Percentiles rank a stretch among this genome's conserved stretches.
phyloP scores from a whole-genome alignment of 2,113 vertebrate species.

The Diglossa brunneiventris region DNA sequence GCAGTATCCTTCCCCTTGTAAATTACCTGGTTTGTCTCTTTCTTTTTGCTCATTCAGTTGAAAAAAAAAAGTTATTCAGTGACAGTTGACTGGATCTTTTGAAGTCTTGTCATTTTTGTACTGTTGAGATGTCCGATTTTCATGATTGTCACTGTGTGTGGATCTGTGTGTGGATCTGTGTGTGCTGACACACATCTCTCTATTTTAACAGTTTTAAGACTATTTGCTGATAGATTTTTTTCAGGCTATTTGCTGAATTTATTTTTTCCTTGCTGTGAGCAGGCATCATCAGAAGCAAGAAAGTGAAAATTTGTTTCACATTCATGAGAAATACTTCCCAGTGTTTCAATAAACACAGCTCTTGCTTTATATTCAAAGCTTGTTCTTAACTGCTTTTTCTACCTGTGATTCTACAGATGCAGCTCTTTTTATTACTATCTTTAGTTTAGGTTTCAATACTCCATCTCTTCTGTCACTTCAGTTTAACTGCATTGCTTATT shows the following conservation, averaged over 20 bases:
- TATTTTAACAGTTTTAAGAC: neutral
- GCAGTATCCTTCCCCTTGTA: neutral
- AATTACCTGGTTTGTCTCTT: neutral
- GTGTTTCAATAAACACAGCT: neutral
- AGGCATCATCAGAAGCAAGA: neutral
- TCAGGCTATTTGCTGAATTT: neutral
- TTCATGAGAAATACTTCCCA: neutral
- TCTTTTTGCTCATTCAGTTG: neutral
- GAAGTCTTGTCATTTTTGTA: neutral
- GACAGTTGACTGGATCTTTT: neutral
- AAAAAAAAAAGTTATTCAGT: neutral
- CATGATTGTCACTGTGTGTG: neutral
- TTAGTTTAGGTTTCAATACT: neutral
- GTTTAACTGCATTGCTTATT: neutral
- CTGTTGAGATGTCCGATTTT: rapidly evolving
- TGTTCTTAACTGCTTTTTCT: neutral
- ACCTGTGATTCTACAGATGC: neutral
- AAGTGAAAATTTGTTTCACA: neutral
- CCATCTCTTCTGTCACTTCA: neutral
- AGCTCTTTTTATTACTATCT: neutral
- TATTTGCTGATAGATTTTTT: neutral
- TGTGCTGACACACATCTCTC: neutral
- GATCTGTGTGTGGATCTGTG: neutral
- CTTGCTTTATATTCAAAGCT: neutral
- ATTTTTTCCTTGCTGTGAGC: neutral